These are phyloP conservation scores for Dryococelus australis DNA, from an alignment of 2,888 invertebrate species.

Conservation along the genomic window DNA sequence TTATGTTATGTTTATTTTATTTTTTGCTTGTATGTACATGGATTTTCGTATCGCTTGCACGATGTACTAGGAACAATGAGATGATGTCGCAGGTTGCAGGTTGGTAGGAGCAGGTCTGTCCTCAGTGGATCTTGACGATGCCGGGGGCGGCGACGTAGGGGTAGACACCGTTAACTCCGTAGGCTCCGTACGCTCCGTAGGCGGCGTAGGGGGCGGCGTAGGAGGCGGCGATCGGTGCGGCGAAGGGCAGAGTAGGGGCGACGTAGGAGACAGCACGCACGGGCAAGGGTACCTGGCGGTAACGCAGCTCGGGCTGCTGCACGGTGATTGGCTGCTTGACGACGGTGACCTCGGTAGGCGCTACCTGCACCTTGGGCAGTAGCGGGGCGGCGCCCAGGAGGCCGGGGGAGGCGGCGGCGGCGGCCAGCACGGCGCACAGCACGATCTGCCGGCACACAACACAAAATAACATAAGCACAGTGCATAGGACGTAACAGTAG, in stretches of 20 bases:
- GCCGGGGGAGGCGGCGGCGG: constrained; percentile 32
- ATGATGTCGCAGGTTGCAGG: no score
- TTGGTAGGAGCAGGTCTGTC: no score
- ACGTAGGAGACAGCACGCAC: constrained; percentile 49
- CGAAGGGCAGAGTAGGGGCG: constrained; percentile 47
- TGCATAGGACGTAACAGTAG: no score
- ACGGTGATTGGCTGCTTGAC: constrained; percentile 54
- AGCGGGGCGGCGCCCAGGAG: constrained; percentile 51
- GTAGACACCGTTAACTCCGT: constrained; percentile 32
- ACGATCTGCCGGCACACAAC: constrained; percentile 17
- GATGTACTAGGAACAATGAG: no score
- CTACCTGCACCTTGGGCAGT: constrained; percentile 52
- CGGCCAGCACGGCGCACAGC: constrained; percentile 33
- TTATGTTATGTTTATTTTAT: no score
- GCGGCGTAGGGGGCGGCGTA: neutral
- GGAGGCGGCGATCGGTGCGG: constrained; percentile 35
- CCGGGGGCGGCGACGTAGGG: constrained; percentile 39
- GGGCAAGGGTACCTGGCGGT: constrained; percentile 49
- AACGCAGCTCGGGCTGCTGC: constrained; percentile 53
- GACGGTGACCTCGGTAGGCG: constrained; percentile 53
- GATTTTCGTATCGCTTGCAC: no score
- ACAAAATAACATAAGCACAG: no score
- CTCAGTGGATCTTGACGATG: constrained; percentile 40
- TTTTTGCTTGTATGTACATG: no score
- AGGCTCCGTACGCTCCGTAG: constrained; percentile 22